Percentiles rank a stretch among this genome's conserved stretches.
Conservation (phyloP, 2,888 invertebrate species). For the Colostygia pectinataria region DNA sequence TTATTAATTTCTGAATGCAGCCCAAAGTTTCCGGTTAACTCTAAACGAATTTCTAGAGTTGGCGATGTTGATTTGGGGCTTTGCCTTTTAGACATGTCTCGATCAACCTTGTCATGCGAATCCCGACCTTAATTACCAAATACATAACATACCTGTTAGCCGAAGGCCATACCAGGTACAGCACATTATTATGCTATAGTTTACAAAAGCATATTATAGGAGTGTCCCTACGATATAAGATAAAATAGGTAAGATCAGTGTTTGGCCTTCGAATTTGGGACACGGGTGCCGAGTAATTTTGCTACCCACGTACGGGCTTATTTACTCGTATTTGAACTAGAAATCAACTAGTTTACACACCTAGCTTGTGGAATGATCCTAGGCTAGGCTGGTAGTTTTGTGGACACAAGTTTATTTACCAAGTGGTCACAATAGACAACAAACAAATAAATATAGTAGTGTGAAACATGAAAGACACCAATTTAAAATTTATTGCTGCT, state of each 20-base stretch:
- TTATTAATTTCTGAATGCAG: conserved; percentile 3
- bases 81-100: neutral
- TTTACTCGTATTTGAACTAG: conserved; percentile 20
- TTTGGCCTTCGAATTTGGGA: conserved; percentile 11
- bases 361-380: too few species aligned
- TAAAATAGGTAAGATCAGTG: conserved; percentile 1
- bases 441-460: too few species aligned
- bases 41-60: conserved; percentile 17
- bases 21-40: conserved; percentile 17
- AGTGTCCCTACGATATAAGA: conserved; percentile 12
- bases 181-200: too few species aligned
- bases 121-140: neutral
- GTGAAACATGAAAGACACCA: too few species aligned
- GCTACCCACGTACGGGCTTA: conserved; percentile 11
- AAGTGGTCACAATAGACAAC: too few species aligned
- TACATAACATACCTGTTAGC: too few species aligned
- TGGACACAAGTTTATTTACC: too few species aligned
- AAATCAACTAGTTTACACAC: conserved; percentile 16
- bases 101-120: neutral
- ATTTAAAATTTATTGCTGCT: too few species aligned
- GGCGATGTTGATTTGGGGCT: conserved; percentile 11
- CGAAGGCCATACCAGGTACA: too few species aligned
- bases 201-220: too few species aligned
- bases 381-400: too few species aligned
- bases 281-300: conserved; percentile 4